phyloP scores from a whole-genome alignment of 2,797 vertebrate genomes.

The Amniataba percoides region DNA sequence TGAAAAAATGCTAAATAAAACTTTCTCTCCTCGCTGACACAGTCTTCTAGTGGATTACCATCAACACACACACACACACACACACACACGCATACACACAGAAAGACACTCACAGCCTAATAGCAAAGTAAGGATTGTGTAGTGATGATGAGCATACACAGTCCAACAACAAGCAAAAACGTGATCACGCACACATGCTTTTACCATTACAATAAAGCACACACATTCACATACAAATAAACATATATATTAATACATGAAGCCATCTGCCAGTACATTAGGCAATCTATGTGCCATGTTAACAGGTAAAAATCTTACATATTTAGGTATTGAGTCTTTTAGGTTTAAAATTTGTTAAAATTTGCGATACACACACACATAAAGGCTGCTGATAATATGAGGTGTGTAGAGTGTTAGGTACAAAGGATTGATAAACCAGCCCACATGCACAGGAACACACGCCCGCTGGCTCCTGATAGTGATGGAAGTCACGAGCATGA shows the following conservation, averaged over 20 bases:
- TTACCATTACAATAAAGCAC: not conserved
- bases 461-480: conserved; percentile 37
- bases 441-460: conserved; percentile 23
- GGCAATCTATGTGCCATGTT: not conserved
- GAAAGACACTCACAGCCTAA: not conserved
- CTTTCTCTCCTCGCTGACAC: not conserved
- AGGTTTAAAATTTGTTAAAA: conserved; percentile 16
- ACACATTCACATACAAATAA: not conserved
- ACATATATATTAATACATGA: not conserved
- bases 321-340: conserved; percentile 16
- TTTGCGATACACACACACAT: not conserved
- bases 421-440: conserved; percentile 27
- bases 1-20: not conserved
- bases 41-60: not conserved
- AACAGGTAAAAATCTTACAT: not conserved
- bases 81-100: not conserved
- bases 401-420: not conserved
- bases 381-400: conserved; percentile 23
- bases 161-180: not conserved
- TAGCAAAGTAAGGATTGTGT: not conserved
- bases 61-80: not conserved
- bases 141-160: no score
- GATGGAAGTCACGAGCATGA: conserved; percentile 51
- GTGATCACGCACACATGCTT: not conserved
- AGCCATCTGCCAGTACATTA: no score